Percentiles rank a stretch among this genome's conserved stretches.
Evolutionary conservation across 2,113 vertebrate species (phyloP).

Genomic region (Pomatostomus ruficeps): DNA sequence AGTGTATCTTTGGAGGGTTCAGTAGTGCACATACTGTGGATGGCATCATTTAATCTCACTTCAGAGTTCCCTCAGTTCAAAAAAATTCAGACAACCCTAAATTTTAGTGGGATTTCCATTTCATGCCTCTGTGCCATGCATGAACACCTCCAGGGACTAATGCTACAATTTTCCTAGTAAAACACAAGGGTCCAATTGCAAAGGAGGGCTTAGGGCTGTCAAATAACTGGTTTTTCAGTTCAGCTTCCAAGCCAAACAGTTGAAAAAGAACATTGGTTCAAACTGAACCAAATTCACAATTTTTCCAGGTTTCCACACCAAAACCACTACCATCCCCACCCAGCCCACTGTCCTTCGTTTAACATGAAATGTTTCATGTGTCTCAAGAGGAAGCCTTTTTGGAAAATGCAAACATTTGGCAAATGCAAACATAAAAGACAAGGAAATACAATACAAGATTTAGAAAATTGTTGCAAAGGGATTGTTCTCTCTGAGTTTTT

Average conservation of each 20-base stretch:
- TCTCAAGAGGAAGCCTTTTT: background rate
- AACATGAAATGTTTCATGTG: background rate
- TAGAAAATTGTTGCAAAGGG: background rate
- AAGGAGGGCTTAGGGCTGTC: background rate
- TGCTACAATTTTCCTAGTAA: constrained; percentile 8
- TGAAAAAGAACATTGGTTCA: constrained; percentile 31
- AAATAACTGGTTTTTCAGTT: constrained; percentile 23
- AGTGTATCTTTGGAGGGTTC: background rate
- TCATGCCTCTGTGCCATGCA: background rate
- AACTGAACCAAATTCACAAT: background rate
- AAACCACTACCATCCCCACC: background rate
- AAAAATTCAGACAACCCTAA: background rate
- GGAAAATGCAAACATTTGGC: background rate
- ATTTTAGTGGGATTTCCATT: constrained; percentile 8
- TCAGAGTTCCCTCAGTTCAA: background rate
- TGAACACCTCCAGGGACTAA: background rate
- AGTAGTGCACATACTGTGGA: background rate
- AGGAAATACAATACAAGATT: background rate
- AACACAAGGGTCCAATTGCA: background rate
- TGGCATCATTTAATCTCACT: background rate
- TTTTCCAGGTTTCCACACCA: constrained; percentile 55
- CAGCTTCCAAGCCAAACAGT: constrained; percentile 24
- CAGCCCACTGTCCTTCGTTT: background rate
- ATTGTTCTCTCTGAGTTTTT: background rate
- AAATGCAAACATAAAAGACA: background rate